phyloP scores from a whole-genome alignment of 2,113 vertebrate species.

The Anolis carolinensis region DNA sequence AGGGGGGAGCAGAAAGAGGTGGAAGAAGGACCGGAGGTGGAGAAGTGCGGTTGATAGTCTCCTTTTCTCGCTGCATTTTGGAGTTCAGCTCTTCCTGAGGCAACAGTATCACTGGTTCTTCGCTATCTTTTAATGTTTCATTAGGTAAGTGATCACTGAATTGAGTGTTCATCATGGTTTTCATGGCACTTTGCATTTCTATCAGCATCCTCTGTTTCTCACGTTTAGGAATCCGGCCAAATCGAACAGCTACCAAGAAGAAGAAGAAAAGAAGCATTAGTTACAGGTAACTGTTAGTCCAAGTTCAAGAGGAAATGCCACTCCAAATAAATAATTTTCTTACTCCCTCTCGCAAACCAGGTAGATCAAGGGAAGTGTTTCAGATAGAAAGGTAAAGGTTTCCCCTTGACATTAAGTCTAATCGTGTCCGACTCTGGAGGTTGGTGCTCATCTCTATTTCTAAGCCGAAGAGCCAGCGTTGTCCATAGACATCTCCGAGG shows the following conservation, averaged over 20 bases:
- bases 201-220: constrained; percentile 98
- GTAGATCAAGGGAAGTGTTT: background rate
- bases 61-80: constrained; percentile 73
- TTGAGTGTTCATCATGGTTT: constrained; percentile 93
- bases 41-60: constrained; percentile 70
- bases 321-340: background rate
- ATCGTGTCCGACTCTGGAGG: too few species aligned
- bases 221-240: constrained; percentile 96
- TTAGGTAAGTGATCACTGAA: constrained; percentile 74
- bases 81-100: constrained; percentile 72
- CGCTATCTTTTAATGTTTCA: constrained; percentile 72
- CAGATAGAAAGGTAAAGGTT: too few species aligned
- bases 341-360: background rate
- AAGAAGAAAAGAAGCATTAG: background rate
- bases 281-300: background rate
- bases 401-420: too few species aligned
- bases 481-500: too few species aligned
- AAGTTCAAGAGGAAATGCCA: background rate
- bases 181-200: constrained; percentile 99
- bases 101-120: constrained; percentile 64
- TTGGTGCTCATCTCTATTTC: too few species aligned
- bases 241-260: constrained; percentile 87
- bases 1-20: constrained; percentile 60
- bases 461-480: too few species aligned
- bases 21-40: constrained; percentile 40